These are phyloP conservation scores for Drymodes brunneopygia DNA, from an alignment of 2,113 vertebrate genomes.

Conservation along the genomic window DNA sequence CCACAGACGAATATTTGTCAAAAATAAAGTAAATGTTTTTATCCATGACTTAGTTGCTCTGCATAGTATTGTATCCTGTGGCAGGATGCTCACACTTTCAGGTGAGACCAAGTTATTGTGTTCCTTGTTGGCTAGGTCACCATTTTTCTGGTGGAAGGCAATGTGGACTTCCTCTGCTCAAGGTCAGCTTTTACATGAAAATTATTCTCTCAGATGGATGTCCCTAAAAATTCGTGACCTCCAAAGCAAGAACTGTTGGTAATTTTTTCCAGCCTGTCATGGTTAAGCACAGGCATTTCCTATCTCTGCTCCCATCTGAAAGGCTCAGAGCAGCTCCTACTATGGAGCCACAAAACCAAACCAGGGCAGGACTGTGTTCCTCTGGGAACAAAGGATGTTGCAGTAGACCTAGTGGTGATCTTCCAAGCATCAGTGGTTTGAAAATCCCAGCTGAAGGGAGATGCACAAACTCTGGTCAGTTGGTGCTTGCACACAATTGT, in stretches of 20 bases:
- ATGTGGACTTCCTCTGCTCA: not conserved
- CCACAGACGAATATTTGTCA: not conserved
- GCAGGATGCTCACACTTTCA: not conserved
- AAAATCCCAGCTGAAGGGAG: not conserved
- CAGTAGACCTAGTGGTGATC: not conserved
- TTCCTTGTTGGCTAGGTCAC: not conserved
- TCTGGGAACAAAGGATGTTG: not conserved
- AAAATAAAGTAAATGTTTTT: not conserved
- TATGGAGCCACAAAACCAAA: not conserved
- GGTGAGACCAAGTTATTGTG: not conserved
- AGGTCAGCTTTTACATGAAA: not conserved
- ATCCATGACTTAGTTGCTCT: not conserved
- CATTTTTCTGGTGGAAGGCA: not conserved
- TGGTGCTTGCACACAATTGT: not conserved
- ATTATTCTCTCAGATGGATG: not conserved
- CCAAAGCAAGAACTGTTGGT: not conserved
- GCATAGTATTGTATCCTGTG: not conserved
- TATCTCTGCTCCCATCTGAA: not conserved
- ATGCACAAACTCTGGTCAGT: not conserved
- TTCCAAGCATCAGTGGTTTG: not conserved
- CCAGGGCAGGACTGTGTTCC: not conserved
- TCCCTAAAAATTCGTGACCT: rapidly evolving
- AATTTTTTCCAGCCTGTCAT: not conserved
- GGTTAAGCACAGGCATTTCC: not conserved
- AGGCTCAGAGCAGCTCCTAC: not conserved